Evolutionary conservation across 2,888 invertebrate species (phyloP).

Genomic region (Lepas anatifera): DNA sequence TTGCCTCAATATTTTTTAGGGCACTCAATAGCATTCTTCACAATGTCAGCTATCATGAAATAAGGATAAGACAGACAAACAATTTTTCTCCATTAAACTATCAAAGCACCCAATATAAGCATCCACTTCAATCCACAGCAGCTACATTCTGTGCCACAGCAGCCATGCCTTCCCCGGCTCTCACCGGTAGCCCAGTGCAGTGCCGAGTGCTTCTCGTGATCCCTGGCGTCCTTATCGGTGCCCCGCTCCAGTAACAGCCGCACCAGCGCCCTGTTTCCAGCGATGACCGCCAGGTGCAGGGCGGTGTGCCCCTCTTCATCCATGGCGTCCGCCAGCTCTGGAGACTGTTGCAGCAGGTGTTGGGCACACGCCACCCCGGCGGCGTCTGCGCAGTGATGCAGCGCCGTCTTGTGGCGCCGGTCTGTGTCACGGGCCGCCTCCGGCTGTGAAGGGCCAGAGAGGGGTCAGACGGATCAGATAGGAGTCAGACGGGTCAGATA

Average conservation of each 20-base stretch:
- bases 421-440: constrained; percentile 55
- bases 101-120: no score
- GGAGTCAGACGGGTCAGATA: neutral
- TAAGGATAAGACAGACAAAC: no score
- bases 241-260: constrained; percentile 61
- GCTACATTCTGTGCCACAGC: no score
- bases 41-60: no score
- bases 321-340: constrained; percentile 64
- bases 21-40: no score
- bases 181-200: constrained; percentile 97
- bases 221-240: constrained; percentile 78
- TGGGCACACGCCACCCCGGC: constrained; percentile 52
- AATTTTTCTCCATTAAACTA: no score
- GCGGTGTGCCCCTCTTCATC: constrained; percentile 93
- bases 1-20: no score
- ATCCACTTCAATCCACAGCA: no score
- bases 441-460: constrained; percentile 26
- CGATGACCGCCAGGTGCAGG: constrained; percentile 87
- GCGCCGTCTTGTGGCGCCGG: constrained; percentile 67
- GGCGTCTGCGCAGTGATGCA: constrained; percentile 82
- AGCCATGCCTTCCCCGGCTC: no score
- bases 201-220: constrained; percentile 87
- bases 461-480: neutral
- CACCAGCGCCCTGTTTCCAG: constrained; percentile 45
- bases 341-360: constrained; percentile 59